Evolutionary conservation across 2,113 vertebrate species (phyloP).

Genomic region (Tauraco erythrolophus): DNA sequence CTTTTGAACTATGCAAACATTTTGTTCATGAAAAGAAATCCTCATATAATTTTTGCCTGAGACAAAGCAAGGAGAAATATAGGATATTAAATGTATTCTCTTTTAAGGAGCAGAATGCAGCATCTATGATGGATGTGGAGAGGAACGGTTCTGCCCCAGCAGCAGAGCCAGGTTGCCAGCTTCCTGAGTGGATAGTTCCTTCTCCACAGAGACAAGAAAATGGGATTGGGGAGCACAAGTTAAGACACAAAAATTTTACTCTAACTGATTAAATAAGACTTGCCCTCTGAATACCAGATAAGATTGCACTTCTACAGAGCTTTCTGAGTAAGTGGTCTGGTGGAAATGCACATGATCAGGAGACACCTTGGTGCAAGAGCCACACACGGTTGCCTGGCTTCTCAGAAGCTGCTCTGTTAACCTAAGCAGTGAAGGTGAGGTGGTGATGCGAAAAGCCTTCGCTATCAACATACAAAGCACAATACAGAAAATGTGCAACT

Average conservation of each 20-base stretch:
- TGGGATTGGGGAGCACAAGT: background rate
- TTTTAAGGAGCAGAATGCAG: background rate
- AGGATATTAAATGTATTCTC: background rate
- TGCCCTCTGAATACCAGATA: background rate
- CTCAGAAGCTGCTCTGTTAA: background rate
- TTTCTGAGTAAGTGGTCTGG: background rate
- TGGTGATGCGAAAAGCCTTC: background rate
- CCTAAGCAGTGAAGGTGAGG: background rate
- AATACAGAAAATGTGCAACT: background rate
- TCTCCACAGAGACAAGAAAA: background rate
- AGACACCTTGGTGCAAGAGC: background rate
- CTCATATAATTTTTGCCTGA: background rate
- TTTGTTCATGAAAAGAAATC: background rate
- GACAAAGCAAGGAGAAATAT: background rate
- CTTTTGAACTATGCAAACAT: background rate
- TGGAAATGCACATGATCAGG: background rate
- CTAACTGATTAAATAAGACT: background rate
- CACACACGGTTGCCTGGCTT: background rate
- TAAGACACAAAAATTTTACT: background rate
- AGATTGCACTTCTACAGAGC: background rate
- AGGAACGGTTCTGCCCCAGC: rapidly evolving
- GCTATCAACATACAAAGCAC: background rate
- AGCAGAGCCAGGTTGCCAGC: background rate
- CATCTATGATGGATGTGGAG: rapidly evolving
- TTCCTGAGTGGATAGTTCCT: background rate